Evolutionary conservation across 2,888 invertebrate species (phyloP), one percentile per base, ranked within the genome.

Genomic region (Ennomos erosarius): DNA sequence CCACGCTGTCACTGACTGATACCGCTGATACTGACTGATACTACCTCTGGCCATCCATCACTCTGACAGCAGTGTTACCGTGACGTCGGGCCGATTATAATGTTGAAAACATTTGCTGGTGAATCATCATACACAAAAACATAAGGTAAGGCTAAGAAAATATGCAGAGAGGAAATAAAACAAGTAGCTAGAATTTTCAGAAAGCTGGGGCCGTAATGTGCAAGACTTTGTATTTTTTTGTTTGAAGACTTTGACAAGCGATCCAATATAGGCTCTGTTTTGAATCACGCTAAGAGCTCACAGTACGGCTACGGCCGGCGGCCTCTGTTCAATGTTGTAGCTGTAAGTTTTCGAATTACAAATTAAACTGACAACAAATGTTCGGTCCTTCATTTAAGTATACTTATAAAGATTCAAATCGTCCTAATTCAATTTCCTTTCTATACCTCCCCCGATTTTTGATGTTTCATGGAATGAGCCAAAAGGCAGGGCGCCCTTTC

Each of bases 11-110:
- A 42, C 13, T 48, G 43, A 44, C 49, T 38, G 55, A 49, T 48
- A 55, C 9, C 9, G 16, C 16, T 55, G 55, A 55, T 54, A 16
- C 16, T 16, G 10, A 26, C 36, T 55, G 55, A 55, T 54, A 42
- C 37, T 44, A 38, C 55, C 16, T 39, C 49, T 49, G n/a, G 39
- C 44, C 34, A 55, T 55, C 55, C 38, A 50, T 55, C 55, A 55
- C 44, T 12, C 44, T 26, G 40, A 26, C 55, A 37, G 12, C 0
- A 40, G 35, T 11, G 55, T 38, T 11, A 45, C 12, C 44, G 11
- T 35, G 43, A 43, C 48, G 48, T 55, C 42, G 33, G 11, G 13
- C n/a, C 36, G 36, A 46, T 47, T 36, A 37, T 47, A 1, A 35
- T 4, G 26, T 37, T 55, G 11, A 48, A 55, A 47, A 55, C 47